Base-by-base conservation (phyloP, 2,888 invertebrate species). In the Quadroppia sp. region DNA sequence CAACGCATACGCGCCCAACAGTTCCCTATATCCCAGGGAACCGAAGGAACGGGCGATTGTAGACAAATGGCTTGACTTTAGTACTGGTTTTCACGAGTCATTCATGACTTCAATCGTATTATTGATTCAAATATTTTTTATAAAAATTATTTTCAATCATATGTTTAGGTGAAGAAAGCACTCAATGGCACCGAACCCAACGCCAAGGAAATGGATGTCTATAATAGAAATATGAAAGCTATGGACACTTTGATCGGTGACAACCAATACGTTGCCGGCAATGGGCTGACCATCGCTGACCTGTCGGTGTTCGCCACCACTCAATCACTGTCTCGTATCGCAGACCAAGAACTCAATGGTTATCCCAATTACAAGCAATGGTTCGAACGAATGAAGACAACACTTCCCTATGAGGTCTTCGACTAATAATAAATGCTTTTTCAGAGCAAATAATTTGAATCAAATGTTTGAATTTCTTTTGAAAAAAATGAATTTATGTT, bases 1-100 rank as follows among this genome's bases (percentile, higher is more conserved):
- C 71, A 90, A 91, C 77, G 88, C 89, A 81, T 91, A 90, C 80
- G 90, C 88, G 73, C 90, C 90, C 81, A 88, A 89, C 79, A 87
- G 86, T 17, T 82, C 84, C 7, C 82, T 91, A 0, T 92, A 91
- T 81, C 91, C 92, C 0, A 87, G 86, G 77, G 89, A 90, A 76
- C 85, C 88, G 0, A 86, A 87, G 81, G 80, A 85, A 78, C 86
- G 91, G 76, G 90, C 91, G 0, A 81, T 90, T 72, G 88, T 92
- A 2, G 91, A 92, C 82, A 90, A 91, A 78, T 48, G 75, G 70
- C 76, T 78, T n/a, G 76, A 75, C 53, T 78, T 78, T 72, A 77
- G 78, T 42, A 61, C 25, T 1, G 25, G 56, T 25, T 30, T 20
- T 40, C 40, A 9, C 7, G 40, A 6, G 7, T 40, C 40, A 40